Conservation (phyloP, 1,140 invertebrate genomes). For the Anastatus disparis region DNA sequence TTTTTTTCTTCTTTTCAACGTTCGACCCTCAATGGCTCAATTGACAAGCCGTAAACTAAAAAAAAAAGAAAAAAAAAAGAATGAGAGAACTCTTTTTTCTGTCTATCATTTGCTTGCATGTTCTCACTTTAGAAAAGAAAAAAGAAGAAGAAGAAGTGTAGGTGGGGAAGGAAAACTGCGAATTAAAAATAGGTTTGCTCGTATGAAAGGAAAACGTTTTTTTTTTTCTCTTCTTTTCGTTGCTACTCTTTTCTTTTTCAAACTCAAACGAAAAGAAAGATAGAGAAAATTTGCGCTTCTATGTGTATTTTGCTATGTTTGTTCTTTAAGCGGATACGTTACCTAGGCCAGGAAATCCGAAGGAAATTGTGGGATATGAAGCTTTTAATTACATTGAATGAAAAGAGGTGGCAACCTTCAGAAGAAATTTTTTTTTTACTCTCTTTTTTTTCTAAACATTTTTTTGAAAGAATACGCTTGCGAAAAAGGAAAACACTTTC, state of each 20-base stretch:
- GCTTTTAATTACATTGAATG: constrained; percentile 13
- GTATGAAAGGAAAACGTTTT: constrained; percentile 24
- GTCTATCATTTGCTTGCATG: constrained; percentile 20
- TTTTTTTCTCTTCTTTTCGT: neutral
- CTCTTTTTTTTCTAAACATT: no score
- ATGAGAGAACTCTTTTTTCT: no score
- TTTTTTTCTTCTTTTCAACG: constrained; percentile 31
- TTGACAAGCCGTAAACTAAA: constrained; percentile 30
- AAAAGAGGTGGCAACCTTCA: no score
- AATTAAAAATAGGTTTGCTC: constrained; percentile 37
- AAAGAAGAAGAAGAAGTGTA: no score
- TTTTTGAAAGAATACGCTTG: no score
- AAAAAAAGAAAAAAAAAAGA: no score
- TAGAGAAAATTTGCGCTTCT: no score
- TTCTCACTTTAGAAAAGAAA: constrained; percentile 6
- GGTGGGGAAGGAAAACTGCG: constrained; percentile 29
- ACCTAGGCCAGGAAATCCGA: neutral
- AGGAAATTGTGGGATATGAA: neutral
- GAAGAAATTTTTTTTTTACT: no score
- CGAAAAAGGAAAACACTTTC: no score
- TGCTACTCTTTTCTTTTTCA: neutral
- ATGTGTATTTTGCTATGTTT: no score
- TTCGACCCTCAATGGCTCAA: constrained; percentile 40
- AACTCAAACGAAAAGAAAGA: no score
- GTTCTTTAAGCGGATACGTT: no score